A percentile compares a stretch with the other conserved stretches of the same genome.
Evolutionary conservation across 2,888 invertebrate species (phyloP).

Genomic region (Apotomis capreana): DNA sequence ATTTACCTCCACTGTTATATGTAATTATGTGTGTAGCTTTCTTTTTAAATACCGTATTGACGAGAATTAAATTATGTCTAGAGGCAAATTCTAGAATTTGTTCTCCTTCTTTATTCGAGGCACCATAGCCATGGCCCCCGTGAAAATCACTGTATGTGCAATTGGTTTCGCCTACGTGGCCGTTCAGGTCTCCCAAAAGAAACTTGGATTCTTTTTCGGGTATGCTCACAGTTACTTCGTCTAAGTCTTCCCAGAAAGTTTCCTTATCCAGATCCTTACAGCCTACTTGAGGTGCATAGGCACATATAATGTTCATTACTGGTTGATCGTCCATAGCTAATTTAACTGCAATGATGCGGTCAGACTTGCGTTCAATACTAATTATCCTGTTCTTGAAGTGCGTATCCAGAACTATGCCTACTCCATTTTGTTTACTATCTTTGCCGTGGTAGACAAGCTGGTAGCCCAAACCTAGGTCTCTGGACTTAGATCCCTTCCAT

Average conservation of each 20-base stretch:
- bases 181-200: too few species aligned
- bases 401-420: background rate
- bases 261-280: too few species aligned
- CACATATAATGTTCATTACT: too few species aligned
- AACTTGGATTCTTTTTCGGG: too few species aligned
- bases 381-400: background rate
- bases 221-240: too few species aligned
- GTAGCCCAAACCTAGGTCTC: background rate
- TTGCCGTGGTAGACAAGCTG: background rate
- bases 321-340: background rate
- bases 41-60: background rate
- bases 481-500: conserved; percentile 1
- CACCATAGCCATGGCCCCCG: too few species aligned
- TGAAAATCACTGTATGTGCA: too few species aligned
- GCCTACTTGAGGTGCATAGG: too few species aligned
- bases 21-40: background rate
- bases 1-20: background rate
- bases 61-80: background rate
- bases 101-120: too few species aligned
- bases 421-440: background rate
- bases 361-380: background rate
- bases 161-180: too few species aligned
- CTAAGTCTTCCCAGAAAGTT: too few species aligned
- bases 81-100: background rate
- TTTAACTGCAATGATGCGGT: background rate